These are phyloP conservation scores for Pantherophis guttatus DNA, from an alignment of 2,113 vertebrate species.

Conservation along the genomic window DNA sequence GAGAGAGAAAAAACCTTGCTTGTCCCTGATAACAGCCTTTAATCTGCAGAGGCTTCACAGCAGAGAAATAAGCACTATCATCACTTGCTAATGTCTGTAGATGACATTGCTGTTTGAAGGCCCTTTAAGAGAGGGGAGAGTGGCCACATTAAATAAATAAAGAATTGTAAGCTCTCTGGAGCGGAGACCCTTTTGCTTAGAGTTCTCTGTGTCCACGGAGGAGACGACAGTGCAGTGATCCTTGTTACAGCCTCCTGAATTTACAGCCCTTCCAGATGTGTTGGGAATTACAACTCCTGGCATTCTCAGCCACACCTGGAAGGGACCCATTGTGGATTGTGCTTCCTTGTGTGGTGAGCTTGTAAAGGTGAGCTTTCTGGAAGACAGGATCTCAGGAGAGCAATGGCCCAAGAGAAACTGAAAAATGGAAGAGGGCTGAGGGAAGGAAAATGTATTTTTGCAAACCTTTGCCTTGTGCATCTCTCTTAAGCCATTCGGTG, in stretches of 20 bases:
- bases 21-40: neutral
- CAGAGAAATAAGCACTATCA: neutral
- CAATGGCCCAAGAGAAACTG: neutral
- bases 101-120: neutral
- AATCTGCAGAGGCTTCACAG: neutral
- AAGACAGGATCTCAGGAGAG: neutral
- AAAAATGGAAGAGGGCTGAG: neutral
- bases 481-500: neutral
- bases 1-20: accelerated
- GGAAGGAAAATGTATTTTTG: neutral
- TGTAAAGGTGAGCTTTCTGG: neutral
- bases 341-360: neutral
- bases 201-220: neutral
- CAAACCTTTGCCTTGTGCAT: neutral
- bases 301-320: neutral
- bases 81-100: neutral
- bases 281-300: neutral
- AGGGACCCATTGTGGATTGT: neutral
- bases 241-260: neutral
- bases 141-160: neutral
- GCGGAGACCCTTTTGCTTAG: no score
- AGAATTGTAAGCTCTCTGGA: neutral
- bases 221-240: neutral
- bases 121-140: neutral
- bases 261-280: neutral